Percentiles rank a stretch among this genome's conserved stretches.
Evolutionary conservation across 2,113 vertebrate species (phyloP).

Genomic region (Actenoides hombroni): DNA sequence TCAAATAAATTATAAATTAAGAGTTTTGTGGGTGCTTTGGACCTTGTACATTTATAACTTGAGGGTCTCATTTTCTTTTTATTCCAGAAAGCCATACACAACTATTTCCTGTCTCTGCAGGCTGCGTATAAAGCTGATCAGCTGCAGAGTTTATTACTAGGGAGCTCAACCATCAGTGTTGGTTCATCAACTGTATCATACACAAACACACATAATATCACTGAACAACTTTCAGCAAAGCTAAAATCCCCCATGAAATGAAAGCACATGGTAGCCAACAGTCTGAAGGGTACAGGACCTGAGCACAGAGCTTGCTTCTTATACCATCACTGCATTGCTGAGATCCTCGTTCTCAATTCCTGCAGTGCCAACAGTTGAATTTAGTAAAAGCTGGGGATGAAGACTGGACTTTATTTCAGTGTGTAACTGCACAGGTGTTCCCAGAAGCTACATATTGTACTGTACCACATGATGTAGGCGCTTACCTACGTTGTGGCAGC

Average conservation of each 20-base stretch:
- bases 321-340: accelerated
- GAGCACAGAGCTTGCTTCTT: background rate
- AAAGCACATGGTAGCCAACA: background rate
- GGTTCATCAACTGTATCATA: background rate
- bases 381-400: background rate
- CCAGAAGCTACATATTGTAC: background rate
- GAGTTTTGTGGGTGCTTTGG: background rate
- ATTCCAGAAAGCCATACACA: background rate
- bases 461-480: background rate
- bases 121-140: background rate
- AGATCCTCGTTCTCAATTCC: background rate
- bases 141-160: background rate
- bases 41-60: background rate
- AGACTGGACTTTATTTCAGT: background rate
- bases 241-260: background rate
- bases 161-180: background rate
- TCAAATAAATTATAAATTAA: background rate
- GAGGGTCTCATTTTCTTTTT: background rate
- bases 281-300: background rate
- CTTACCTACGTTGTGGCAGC: background rate
- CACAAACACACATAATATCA: background rate
- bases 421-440: background rate
- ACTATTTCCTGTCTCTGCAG: background rate
- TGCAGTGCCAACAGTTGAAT: background rate
- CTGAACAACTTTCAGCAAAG: background rate